phyloP scores from a whole-genome alignment of 2,888 invertebrate species.

The Gandaritis pyraliata region DNA sequence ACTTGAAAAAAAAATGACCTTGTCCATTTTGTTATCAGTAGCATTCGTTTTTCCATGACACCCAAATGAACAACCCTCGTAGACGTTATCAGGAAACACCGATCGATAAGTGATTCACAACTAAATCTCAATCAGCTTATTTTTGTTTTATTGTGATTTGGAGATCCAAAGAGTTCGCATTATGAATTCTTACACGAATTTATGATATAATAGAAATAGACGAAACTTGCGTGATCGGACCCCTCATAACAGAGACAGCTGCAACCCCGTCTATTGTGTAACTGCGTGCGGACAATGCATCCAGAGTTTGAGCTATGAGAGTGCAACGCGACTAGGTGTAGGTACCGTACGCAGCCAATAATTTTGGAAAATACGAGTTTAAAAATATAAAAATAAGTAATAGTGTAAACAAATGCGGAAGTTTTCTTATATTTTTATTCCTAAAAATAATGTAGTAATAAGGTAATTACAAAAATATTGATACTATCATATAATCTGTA shows the following conservation, averaged over 20 bases:
- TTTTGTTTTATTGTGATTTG: not conserved
- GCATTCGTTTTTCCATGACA: conserved; percentile 4
- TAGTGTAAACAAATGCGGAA: not conserved
- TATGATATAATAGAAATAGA: conserved; percentile 29
- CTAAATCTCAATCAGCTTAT: conserved; percentile 14
- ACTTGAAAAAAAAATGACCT: too few species aligned
- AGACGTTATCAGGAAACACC: conserved; percentile 49
- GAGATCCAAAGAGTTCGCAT: too few species aligned
- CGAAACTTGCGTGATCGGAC: conserved; percentile 28
- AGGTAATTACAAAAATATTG: too few species aligned
- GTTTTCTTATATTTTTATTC: too few species aligned
- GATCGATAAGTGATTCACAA: conserved; percentile 57
- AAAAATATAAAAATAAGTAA: not conserved
- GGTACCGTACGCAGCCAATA: not conserved
- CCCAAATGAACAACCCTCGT: conserved; percentile 47
- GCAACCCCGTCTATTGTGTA: conserved; percentile 51
- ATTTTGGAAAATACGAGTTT: not conserved
- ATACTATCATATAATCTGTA: too few species aligned
- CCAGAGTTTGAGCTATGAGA: conserved; percentile 49
- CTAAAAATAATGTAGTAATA: too few species aligned
- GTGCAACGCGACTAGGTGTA: conserved; percentile 33
- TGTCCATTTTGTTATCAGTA: not conserved
- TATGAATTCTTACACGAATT: conserved; percentile 16
- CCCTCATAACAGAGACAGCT: conserved; percentile 48
- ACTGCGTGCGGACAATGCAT: conserved; percentile 41